A percentile compares a stretch with the other conserved stretches of the same genome.
phyloP scores from a whole-genome alignment of 1,140 invertebrate species.

The Cotesia glomerata region DNA sequence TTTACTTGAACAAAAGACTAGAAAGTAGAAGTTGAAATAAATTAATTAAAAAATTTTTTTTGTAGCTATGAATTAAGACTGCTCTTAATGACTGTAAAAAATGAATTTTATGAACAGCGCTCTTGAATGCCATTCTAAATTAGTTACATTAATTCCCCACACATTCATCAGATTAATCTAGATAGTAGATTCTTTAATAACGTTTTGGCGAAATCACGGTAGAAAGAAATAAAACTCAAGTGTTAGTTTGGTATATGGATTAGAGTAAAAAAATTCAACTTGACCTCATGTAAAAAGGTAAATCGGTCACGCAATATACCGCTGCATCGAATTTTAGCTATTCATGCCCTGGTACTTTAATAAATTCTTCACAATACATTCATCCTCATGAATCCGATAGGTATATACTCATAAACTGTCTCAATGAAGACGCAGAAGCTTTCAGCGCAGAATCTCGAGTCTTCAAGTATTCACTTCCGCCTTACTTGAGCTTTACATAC shows the following conservation, averaged over 20 bases:
- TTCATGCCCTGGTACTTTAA: background rate
- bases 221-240: no score
- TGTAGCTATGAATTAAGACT: no score
- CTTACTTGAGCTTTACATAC: background rate
- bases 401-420: no score
- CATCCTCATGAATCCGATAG: conserved; percentile 1
- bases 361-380: background rate
- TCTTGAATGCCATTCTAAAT: no score
- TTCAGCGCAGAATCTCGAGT: conserved; percentile 15
- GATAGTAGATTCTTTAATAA: no score
- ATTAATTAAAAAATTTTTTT: background rate
- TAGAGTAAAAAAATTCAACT: background rate
- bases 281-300: conserved; percentile 8
- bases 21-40: background rate
- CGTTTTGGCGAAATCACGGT: no score
- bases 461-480: background rate
- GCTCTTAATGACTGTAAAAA: background rate
- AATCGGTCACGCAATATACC: conserved; percentile 13
- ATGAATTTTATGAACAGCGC: no score
- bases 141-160: no score
- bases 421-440: conserved; percentile 13
- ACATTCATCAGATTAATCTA: background rate
- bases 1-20: no score
- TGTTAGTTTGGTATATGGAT: no score
- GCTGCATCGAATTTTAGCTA: conserved; percentile 5